Evolutionary conservation across 1,140 invertebrate genomes (phyloP), one percentile per base, ranked within the genome.

Genomic region (Drosophila repletoides): DNA sequence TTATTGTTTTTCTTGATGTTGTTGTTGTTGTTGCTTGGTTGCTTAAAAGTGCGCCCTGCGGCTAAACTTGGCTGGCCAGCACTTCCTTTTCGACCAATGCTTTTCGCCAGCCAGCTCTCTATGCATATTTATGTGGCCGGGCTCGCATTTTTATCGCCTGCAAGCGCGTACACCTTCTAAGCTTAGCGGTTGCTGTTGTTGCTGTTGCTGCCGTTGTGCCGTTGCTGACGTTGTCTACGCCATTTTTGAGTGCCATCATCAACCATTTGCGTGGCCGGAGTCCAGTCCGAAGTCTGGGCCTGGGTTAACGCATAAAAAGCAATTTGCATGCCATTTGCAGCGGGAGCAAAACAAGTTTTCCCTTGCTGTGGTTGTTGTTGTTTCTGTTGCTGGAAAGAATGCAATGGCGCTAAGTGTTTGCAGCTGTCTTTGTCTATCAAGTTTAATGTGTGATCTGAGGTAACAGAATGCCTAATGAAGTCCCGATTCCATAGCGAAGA

Each of bases 161-260:
- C 56, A 68, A 67, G 65, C 65, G 65, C 59, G 59, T 69, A 69
- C 59, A 61, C 64, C 56, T 68, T 68, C 65, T 68, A 68, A 69
- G 66, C 66, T 56, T 34, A 49, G 60, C 41, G 12, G 21, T 38
- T 26, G 5, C 29, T 51, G 22, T 17, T 19, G 22, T 19, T 55
- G 36, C 17, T 22, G 49, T 12, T 38, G 41, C 2, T 36, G 28
- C 6, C n/a, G n/a, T n/a, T n/a, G n/a, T 41, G 48, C 9, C 55
- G 53, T 61, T 61, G 56, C 40, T 68, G 59, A 29, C 33, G 67
- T 73, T 67, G 61, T 67, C 70, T 73, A 84, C 79, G 79, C 80
- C 80, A 86, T 86, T 86, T 86, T 86, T 86, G 79, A 84, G 80
- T 84, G 71, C 71, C 79, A 86, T 86, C 79, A 84, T 84, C 80